Base-by-base conservation (phyloP, 2,888 invertebrate genomes). In the Hoplodrina ambigua region DNA sequence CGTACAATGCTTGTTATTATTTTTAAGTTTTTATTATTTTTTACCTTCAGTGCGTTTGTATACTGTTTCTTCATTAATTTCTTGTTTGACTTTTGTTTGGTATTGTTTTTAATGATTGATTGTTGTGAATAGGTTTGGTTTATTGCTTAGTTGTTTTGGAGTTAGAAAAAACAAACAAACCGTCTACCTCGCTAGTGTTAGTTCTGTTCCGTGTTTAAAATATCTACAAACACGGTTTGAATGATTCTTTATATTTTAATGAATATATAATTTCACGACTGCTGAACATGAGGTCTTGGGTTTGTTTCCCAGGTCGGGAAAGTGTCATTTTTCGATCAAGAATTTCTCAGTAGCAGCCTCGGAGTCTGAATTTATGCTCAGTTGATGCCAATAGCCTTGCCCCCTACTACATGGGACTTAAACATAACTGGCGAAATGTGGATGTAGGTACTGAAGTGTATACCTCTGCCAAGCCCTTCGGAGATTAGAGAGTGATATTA, bases 1-100 rank as follows among this genome's bases (percentile, higher is more conserved):
- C 53, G 56, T 37, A 56, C 57, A 61, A 54, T 72, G 66, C 25
- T 10, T 33, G 74, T 66, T 61, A 7, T 67, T 66, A 69, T 71
- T 61, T 56, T 8, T 37, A 2, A 25, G 2, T 25, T 25, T 8
- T 41, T 41, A 33, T 33, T 50, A 8, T 59, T 65, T 69, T 70
- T 55, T 65, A 56, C 55, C 58, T 69, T 50, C 30, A 53, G n/a
- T 20, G 20, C 20, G 7, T 55, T 64, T 33, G 15, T 33, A 56
- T 49, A 41, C n/a, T 72, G 46, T 72, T 64, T 71, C 33, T 69
- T 67, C 7, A n/a, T 25, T 62, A 13, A 50, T 5, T 57, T 56
- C 41, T 68, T 68, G 10, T 53, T 60, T 60, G 15, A 53, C 2
- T 53, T 50, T 41, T 59, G n/a, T 60, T 72, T 59, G 13, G 3